Percentiles rank a stretch among this genome's conserved stretches.
Evolutionary conservation across 2,113 vertebrate genomes (phyloP).

Genomic region (Phyllostomus hastatus): DNA sequence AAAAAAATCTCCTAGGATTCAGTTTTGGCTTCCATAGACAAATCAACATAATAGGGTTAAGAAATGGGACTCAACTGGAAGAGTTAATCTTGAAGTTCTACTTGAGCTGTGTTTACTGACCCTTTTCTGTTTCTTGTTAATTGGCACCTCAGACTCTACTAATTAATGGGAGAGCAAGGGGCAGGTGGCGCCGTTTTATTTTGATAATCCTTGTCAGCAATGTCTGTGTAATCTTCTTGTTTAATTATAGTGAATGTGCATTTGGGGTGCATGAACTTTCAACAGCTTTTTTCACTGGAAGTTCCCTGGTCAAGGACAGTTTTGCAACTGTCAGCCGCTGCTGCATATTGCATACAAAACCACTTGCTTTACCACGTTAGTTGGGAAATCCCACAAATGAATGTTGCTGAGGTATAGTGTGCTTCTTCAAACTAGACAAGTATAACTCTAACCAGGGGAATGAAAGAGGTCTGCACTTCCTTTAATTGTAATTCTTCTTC

Average conservation of each 20-base stretch:
- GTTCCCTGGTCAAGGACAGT: conserved; percentile 79
- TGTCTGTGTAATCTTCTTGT: conserved; percentile 91
- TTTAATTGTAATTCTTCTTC: not conserved
- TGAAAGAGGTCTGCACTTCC: not conserved
- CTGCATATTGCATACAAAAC: not conserved
- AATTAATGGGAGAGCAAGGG: conserved; percentile 91
- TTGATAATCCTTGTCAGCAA: conserved; percentile 91
- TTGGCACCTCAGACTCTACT: conserved; percentile 89
- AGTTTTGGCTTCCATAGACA: not conserved
- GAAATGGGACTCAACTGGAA: conserved; percentile 48
- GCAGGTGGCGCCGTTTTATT: conserved; percentile 90
- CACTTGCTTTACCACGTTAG: conserved; percentile 44
- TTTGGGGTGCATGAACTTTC: conserved; percentile 88
- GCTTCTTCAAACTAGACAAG: not conserved
- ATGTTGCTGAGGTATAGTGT: not conserved
- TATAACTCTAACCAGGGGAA: not conserved
- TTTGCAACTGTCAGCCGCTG: conserved; percentile 36
- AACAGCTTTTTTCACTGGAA: conserved; percentile 78
- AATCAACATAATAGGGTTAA: not conserved
- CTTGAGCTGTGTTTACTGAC: conserved; percentile 76
- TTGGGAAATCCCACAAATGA: not conserved
- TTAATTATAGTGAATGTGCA: conserved; percentile 90
- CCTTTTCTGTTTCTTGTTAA: conserved; percentile 82
- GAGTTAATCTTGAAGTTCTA: conserved; percentile 78
- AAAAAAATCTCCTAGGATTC: not conserved